A percentile compares a stretch with the other conserved stretches of the same genome.
Evolutionary conservation across 2,113 vertebrate species (phyloP).

Genomic region (Microcebus ravelobensis): DNA sequence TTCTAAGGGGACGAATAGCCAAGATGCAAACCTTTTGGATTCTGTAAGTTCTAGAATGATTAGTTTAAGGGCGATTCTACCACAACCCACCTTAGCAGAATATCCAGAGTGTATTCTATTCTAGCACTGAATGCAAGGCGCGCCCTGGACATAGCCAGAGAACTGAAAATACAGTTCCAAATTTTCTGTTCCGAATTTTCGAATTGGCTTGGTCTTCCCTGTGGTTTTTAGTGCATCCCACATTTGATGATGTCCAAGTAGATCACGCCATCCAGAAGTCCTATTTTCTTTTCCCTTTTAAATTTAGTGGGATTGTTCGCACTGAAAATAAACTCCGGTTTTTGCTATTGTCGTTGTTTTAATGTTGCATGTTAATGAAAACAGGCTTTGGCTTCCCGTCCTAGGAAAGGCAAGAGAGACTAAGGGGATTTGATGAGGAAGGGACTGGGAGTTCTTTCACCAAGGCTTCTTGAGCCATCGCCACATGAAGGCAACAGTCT

Average conservation of each 20-base stretch:
- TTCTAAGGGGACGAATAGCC: not conserved
- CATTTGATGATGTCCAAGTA: not conserved
- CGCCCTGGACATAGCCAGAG: too few species aligned
- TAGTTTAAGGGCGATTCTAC: not conserved
- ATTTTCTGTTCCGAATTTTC: not conserved
- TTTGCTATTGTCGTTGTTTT: not conserved
- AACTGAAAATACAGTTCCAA: too few species aligned
- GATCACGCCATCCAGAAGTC: not conserved
- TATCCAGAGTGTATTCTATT: too few species aligned
- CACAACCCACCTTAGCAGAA: not conserved
- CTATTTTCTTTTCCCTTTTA: not conserved
- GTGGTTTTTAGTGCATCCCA: not conserved
- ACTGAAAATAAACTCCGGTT: not conserved
- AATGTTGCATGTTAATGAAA: not conserved
- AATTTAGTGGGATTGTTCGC: not conserved
- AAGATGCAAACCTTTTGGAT: not conserved
- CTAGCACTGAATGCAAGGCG: too few species aligned
- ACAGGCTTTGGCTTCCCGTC: not conserved
- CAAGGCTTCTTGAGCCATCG: not conserved
- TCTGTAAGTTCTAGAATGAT: not conserved
- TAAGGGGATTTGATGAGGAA: not conserved
- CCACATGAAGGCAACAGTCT: constrained; percentile 62
- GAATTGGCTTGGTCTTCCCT: not conserved
- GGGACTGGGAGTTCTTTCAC: constrained; percentile 44
- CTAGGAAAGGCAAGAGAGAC: not conserved